These are phyloP conservation scores for Anagyrus pseudococci DNA, from an alignment of 2,888 invertebrate genomes.

Conservation along the genomic window DNA sequence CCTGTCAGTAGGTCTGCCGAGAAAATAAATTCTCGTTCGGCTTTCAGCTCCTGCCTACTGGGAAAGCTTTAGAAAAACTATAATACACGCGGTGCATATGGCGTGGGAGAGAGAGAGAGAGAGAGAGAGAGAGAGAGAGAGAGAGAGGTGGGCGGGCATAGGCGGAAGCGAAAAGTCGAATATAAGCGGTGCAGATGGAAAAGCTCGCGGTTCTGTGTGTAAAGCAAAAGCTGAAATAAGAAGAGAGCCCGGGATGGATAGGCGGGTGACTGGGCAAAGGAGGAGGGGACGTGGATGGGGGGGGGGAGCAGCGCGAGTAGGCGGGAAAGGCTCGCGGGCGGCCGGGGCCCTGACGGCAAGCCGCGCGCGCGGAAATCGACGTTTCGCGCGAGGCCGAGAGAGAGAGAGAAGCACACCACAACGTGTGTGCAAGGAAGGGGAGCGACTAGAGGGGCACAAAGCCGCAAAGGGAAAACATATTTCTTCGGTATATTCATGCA, in stretches of 20 bases:
- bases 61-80: slow-evolving; percentile 13
- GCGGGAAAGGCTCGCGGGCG: slow-evolving; percentile 1
- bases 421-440: too few species aligned
- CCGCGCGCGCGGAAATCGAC: slow-evolving; percentile 12
- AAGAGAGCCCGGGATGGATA: too few species aligned
- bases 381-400: too few species aligned
- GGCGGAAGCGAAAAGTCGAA: slow-evolving; percentile 14
- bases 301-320: background rate
- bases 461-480: slow-evolving; percentile 18
- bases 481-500: slow-evolving; percentile 3
- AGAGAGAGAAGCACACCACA: background rate
- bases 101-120: too few species aligned
- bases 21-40: background rate
- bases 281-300: too few species aligned
- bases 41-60: background rate
- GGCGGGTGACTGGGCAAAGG: too few species aligned
- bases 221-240: slow-evolving; percentile 1
- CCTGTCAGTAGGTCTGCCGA: too few species aligned
- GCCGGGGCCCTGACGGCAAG: background rate
- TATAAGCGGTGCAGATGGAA: slow-evolving; percentile 13
- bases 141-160: too few species aligned
- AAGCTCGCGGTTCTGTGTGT: slow-evolving; percentile 1
- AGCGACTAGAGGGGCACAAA: slow-evolving; percentile 10
- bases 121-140: too few species aligned
- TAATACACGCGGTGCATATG: too few species aligned